phyloP scores from a whole-genome alignment of 2,113 vertebrate species.

The Pituophis catenifer region DNA sequence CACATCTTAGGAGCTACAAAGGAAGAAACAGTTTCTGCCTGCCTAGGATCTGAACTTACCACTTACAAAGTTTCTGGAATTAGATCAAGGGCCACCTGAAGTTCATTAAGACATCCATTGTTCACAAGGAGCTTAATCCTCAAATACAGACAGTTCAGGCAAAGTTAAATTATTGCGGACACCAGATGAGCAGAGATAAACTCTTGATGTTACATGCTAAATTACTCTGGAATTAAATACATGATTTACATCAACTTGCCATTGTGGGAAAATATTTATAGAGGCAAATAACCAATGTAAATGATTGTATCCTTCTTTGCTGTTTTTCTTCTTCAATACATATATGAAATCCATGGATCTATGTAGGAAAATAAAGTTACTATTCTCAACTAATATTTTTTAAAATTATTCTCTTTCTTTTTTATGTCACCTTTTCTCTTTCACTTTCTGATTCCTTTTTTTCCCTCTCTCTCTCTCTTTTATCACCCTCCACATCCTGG shows the following conservation, averaged over 20 bases:
- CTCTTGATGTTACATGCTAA: slow-evolving; percentile 24
- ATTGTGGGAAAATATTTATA: background rate
- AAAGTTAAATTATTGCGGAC: slow-evolving; percentile 41
- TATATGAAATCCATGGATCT: background rate
- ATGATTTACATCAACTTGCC: background rate
- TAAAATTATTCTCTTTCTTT: background rate
- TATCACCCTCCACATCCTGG: background rate
- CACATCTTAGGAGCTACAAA: background rate
- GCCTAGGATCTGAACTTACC: background rate
- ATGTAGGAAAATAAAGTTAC: background rate
- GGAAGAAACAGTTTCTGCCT: background rate
- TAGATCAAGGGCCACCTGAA: background rate
- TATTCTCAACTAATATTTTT: background rate
- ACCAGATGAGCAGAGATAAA: slow-evolving; percentile 19
- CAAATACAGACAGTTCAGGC: background rate
- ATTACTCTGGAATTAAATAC: background rate
- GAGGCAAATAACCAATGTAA: background rate
- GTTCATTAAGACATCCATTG: background rate
- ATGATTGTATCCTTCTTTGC: background rate
- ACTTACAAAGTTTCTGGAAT: background rate
- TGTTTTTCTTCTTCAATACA: background rate
- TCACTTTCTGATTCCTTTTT: background rate
- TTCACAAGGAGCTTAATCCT: background rate
- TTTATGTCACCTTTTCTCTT: background rate
- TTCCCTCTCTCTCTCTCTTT: background rate